Conservation (phyloP, 2,113 vertebrate species). For the Mionectes macconnelli region DNA sequence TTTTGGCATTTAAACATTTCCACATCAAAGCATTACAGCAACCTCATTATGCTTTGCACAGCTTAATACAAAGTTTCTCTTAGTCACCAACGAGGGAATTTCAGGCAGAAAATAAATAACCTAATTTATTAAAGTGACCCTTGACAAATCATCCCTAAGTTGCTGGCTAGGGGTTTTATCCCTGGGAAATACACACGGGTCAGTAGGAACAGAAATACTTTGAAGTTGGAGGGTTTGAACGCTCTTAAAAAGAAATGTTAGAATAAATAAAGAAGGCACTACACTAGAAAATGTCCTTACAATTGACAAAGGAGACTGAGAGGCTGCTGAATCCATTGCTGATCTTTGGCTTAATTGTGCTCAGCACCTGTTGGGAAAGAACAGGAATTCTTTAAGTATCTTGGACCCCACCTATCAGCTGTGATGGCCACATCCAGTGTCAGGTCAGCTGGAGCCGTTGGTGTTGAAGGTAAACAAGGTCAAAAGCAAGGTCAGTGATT, state of each 20-base stretch:
- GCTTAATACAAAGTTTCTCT: conserved; percentile 40
- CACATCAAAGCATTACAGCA: conserved; percentile 51
- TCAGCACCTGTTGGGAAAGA: not conserved
- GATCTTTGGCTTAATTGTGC: not conserved
- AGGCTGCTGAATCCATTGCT: not conserved
- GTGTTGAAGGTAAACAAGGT: not conserved
- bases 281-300: not conserved
- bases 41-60: conserved; percentile 23
- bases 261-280: not conserved
- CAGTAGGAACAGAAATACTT: conserved; percentile 6
- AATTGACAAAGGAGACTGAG: not conserved
- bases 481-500: not conserved
- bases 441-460: not conserved
- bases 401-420: not conserved
- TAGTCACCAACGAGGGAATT: conserved; percentile 44
- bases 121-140: conserved; percentile 25
- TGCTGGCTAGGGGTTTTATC: not conserved
- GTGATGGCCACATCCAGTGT: rapidly evolving
- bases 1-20: conserved; percentile 9
- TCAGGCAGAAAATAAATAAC: conserved; percentile 56
- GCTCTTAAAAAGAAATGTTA: not conserved
- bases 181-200: not conserved
- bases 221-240: not conserved
- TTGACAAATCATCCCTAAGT: conserved; percentile 32
- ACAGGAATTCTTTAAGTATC: not conserved